Evolutionary conservation across 2,113 vertebrate genomes (phyloP).

Genomic region (Paracanthobrama guichenoti): DNA sequence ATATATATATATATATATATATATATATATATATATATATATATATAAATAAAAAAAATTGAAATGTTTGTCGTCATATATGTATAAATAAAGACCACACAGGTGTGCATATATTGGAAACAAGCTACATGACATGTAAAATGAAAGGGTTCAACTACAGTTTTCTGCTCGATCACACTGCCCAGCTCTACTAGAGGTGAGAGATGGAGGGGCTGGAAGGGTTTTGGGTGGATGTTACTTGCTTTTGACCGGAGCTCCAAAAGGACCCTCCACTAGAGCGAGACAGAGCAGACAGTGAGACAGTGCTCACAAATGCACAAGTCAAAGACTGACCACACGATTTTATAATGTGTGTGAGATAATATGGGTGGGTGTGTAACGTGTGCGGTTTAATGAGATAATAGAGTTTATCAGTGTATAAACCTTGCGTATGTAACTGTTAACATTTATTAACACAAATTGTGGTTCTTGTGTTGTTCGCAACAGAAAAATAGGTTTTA

Average conservation of each 20-base stretch:
- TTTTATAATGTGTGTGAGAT: neutral
- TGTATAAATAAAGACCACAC: no score
- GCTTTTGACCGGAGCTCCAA: conserved; percentile 71
- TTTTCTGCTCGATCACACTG: neutral
- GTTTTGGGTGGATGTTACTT: conserved; percentile 63
- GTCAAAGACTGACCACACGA: neutral
- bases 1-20: no score
- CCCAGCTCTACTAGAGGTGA: neutral
- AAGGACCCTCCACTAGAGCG: conserved; percentile 65
- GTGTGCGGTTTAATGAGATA: neutral
- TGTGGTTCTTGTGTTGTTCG: neutral
- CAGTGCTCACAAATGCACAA: neutral
- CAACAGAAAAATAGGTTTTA: neutral
- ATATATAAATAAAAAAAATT: no score
- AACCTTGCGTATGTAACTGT: neutral
- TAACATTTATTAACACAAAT: neutral
- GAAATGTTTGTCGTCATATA: no score
- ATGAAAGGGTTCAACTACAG: no score
- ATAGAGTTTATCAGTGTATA: neutral
- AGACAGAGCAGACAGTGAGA: conserved; percentile 44
- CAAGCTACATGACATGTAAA: no score
- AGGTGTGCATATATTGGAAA: no score
- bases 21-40: no score
- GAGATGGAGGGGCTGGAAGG: neutral
- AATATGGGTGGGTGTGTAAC: neutral